Evolutionary conservation across 1,140 invertebrate genomes (phyloP).

Genomic region (Orius insidiosus): DNA sequence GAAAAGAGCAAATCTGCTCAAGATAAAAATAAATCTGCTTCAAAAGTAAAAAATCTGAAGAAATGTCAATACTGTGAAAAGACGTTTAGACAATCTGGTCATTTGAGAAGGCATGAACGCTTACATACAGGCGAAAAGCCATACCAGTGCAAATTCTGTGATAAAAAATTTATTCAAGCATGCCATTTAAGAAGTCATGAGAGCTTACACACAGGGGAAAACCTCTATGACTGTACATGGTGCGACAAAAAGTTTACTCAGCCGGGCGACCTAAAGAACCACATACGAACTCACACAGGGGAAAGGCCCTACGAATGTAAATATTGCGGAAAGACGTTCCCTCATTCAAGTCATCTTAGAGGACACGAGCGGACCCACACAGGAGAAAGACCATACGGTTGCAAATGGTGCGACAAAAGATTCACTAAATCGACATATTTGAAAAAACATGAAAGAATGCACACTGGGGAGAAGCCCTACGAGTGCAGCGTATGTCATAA

Average conservation of each 20-base stretch:
- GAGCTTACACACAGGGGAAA: slow-evolving; percentile 40
- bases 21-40: too few species aligned
- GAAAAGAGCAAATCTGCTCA: too few species aligned
- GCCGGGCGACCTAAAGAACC: slow-evolving; percentile 19
- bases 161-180: slow-evolving; percentile 31
- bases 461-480: too few species aligned
- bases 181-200: slow-evolving; percentile 21
- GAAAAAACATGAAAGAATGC: too few species aligned
- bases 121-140: slow-evolving; percentile 39
- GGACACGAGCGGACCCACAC: slow-evolving; percentile 1
- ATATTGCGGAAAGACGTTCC: slow-evolving; percentile 27
- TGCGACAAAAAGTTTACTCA: slow-evolving; percentile 27
- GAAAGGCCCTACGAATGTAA: slow-evolving; percentile 33
- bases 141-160: slow-evolving; percentile 42
- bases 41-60: too few species aligned
- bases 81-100: slow-evolving; percentile 31
- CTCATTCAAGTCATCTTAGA: slow-evolving; percentile 10
- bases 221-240: slow-evolving; percentile 35
- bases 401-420: too few species aligned
- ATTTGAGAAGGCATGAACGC: slow-evolving; percentile 29
- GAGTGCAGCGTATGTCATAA: too few species aligned
- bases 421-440: too few species aligned
- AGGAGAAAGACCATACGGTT: too few species aligned
- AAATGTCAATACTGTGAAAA: slow-evolving; percentile 26
- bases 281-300: slow-evolving; percentile 21